A percentile compares a stretch with the other conserved stretches of the same genome.
phyloP scores from a whole-genome alignment of 1,140 invertebrate species.

The Heliconius hewitsoni region DNA sequence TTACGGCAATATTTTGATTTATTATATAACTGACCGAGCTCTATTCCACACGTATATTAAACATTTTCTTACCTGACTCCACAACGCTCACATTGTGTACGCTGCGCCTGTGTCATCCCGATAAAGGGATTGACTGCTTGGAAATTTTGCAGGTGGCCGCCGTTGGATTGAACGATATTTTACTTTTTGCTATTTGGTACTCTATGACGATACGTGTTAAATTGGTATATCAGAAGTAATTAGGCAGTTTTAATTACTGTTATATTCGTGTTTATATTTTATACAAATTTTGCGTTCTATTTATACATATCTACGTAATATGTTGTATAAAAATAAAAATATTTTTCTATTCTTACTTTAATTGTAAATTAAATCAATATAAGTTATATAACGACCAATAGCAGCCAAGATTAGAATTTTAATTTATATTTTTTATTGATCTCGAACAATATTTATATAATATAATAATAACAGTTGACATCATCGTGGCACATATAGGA shows the following conservation, averaged over 20 bases:
- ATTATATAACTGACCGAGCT: neutral
- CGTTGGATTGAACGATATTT: neutral
- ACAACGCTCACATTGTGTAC: neutral
- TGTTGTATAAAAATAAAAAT: too few species aligned
- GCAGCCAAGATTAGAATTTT: too few species aligned
- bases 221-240: neutral
- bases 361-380: too few species aligned
- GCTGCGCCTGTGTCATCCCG: neutral
- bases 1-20: neutral
- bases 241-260: neutral
- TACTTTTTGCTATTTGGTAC: neutral
- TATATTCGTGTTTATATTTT: too few species aligned
- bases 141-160: neutral
- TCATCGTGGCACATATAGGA: too few species aligned
- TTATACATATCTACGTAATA: too few species aligned
- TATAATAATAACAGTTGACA: too few species aligned
- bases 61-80: neutral
- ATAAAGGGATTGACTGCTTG: neutral
- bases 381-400: too few species aligned
- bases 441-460: too few species aligned
- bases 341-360: too few species aligned
- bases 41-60: neutral
- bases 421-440: too few species aligned
- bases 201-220: neutral
- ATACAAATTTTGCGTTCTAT: too few species aligned